These are phyloP conservation scores for Alsophila aescularia DNA, from an alignment of 2,888 invertebrate genomes.

Conservation along the genomic window DNA sequence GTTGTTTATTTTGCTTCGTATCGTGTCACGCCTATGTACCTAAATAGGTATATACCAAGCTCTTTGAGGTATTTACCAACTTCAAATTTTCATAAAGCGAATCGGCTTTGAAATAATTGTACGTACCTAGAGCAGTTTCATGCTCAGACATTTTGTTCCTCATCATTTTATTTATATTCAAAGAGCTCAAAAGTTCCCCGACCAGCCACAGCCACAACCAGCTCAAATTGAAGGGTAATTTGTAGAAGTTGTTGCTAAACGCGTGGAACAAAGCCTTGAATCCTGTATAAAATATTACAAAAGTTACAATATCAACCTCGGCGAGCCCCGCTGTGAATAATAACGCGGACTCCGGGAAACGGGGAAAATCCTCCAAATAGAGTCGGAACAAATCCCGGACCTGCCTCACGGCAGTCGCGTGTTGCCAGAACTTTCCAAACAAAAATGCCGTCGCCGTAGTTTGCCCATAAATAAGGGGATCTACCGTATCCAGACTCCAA, in stretches of 20 bases:
- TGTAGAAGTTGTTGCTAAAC: conserved; percentile 44
- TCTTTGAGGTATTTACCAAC: too few species aligned
- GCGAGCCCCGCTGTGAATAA: conserved; percentile 45
- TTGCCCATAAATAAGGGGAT: conserved; percentile 58
- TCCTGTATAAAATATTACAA: conserved; percentile 49
- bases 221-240: conserved; percentile 44
- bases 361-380: conserved; percentile 39
- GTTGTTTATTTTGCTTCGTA: too few species aligned
- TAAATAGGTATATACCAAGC: too few species aligned
- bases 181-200: not conserved
- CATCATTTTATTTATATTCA: not conserved
- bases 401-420: conserved; percentile 45
- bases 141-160: not conserved
- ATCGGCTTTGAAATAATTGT: not conserved
- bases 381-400: conserved; percentile 50
- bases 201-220: not conserved
- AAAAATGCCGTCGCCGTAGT: conserved; percentile 50
- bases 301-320: conserved; percentile 52
- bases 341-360: conserved; percentile 25
- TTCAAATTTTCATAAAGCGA: too few species aligned
- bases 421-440: conserved; percentile 43
- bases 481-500: conserved; percentile 36
- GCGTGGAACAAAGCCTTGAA: conserved; percentile 42
- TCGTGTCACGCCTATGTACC: too few species aligned
- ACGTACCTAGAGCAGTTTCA: not conserved